phyloP scores from a whole-genome alignment of 2,797 vertebrate genomes.

The Danio kyathit region DNA sequence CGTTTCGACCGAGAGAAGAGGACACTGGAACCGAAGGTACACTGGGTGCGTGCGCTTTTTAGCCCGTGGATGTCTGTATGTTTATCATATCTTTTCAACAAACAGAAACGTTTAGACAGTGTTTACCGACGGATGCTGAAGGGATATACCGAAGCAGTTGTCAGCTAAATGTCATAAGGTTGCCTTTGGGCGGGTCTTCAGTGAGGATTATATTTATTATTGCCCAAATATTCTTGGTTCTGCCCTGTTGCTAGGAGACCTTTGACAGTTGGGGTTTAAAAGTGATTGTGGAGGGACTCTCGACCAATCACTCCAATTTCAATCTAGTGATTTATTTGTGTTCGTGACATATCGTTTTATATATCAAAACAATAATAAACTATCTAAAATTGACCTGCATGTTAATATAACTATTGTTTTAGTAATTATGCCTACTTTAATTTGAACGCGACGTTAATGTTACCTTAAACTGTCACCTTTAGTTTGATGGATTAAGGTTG shows the following conservation, averaged over 20 bases:
- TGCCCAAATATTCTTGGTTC: slow-evolving; percentile 61
- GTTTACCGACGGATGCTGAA: slow-evolving; percentile 22
- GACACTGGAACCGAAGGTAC: slow-evolving; percentile 28
- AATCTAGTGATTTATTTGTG: not conserved
- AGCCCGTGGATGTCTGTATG: not conserved
- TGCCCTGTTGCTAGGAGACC: slow-evolving; percentile 84
- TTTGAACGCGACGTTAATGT: not conserved
- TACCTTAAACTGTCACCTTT: slow-evolving; percentile 7
- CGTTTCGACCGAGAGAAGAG: slow-evolving; percentile 12
- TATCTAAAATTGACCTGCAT: not conserved
- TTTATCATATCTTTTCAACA: not conserved
- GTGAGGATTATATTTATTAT: slow-evolving; percentile 29
- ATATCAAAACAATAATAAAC: not conserved
- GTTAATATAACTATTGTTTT: not conserved
- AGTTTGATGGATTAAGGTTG: slow-evolving; percentile 28
- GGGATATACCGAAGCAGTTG: not conserved
- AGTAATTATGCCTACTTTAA: not conserved
- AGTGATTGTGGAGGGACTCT: slow-evolving; percentile 59
- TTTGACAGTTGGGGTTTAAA: slow-evolving; percentile 75
- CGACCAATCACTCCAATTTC: not conserved
- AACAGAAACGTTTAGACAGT: not conserved
- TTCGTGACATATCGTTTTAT: not conserved
- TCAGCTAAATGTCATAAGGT: slow-evolving; percentile 22
- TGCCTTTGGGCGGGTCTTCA: slow-evolving; percentile 33
- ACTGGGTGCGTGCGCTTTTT: not conserved